phyloP scores from a whole-genome alignment of 1,140 invertebrate species.

The Triops longicaudatus region DNA sequence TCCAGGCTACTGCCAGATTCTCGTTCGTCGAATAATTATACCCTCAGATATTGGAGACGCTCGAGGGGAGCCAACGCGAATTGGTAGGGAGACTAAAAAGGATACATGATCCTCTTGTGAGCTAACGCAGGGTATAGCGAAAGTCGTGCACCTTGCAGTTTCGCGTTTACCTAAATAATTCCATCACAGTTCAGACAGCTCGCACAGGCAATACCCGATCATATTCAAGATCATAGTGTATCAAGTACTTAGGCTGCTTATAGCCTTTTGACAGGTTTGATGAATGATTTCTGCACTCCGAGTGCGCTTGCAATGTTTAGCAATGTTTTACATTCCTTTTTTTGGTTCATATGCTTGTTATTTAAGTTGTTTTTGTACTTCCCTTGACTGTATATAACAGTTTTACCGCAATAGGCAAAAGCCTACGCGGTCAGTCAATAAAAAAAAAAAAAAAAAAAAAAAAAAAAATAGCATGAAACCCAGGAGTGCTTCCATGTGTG shows the following conservation, averaged over 20 bases:
- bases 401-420: no score
- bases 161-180: neutral
- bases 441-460: no score
- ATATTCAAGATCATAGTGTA: no score
- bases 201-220: neutral
- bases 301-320: neutral
- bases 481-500: no score
- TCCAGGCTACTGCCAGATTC: neutral
- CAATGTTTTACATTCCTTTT: no score
- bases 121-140: neutral
- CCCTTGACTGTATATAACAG: no score
- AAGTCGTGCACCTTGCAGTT: neutral
- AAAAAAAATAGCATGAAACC: no score
- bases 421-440: no score
- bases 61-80: neutral
- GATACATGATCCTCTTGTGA: neutral
- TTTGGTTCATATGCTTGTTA: no score
- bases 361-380: no score
- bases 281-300: neutral
- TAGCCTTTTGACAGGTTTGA: neutral
- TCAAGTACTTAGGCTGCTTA: neutral
- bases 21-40: constrained; percentile 5
- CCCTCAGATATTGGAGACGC: neutral
- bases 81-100: neutral
- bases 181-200: neutral